Conservation (phyloP, 2,888 invertebrate genomes). For the Hemithea aestivaria region DNA sequence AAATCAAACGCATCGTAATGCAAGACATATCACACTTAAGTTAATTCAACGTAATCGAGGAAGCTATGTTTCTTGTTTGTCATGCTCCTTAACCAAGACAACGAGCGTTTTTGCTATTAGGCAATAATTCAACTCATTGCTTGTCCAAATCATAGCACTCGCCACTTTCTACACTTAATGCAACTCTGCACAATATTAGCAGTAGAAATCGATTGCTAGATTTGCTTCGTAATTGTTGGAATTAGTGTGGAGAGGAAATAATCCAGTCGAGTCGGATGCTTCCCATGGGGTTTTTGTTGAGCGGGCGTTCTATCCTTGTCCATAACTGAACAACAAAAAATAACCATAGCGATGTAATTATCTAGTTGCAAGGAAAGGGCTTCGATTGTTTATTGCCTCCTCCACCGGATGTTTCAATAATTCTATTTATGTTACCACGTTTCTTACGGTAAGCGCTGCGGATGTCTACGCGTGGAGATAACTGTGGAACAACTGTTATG, state of each 20-base stretch:
- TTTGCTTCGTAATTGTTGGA: slow-evolving; percentile 11
- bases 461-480: slow-evolving; percentile 22
- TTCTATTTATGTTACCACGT: slow-evolving; percentile 38
- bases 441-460: slow-evolving; percentile 24
- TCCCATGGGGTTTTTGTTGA: slow-evolving; percentile 39
- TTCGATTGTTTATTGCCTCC: slow-evolving; percentile 68
- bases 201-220: slow-evolving; percentile 9
- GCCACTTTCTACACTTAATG: slow-evolving; percentile 19
- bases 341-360: slow-evolving; percentile 49
- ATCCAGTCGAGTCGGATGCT: slow-evolving; percentile 18
- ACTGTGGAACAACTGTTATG: slow-evolving; percentile 1
- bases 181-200: slow-evolving; percentile 5
- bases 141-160: slow-evolving; percentile 17
- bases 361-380: slow-evolving; percentile 53
- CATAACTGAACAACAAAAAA: slow-evolving; percentile 37
- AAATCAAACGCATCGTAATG: slow-evolving; percentile 24
- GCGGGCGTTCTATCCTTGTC: slow-evolving; percentile 41
- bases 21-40: slow-evolving; percentile 31
- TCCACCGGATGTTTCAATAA: slow-evolving; percentile 57
- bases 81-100: slow-evolving; percentile 25
- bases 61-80: slow-evolving; percentile 24
- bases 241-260: slow-evolving; percentile 9
- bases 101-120: slow-evolving; percentile 16
- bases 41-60: slow-evolving; percentile 30
- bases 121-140: slow-evolving; percentile 18